Evolutionary conservation across 2,888 invertebrate species (phyloP), one percentile per base, ranked within the genome.

Genomic region (Hydriomena furcata): DNA sequence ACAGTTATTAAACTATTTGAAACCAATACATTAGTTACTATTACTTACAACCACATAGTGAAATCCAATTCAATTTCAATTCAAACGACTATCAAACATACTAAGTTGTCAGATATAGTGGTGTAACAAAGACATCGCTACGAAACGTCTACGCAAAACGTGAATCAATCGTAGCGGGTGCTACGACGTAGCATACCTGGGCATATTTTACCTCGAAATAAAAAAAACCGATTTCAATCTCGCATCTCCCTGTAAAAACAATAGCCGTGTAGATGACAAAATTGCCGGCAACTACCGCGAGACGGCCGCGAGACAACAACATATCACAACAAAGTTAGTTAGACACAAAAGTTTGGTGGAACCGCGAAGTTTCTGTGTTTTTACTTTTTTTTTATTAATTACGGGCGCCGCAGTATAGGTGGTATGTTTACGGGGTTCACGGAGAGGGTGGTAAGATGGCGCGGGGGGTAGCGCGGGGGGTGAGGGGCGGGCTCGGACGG

Each of bases 401-500:
- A 61, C 57, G 41, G 44, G 76, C 78, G 79, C 49, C 77, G 79
- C 79, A 78, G 82, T 55, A 79, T 82, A 80, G 82, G 82, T 79
- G 73, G 75, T 76, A 73, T 73, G 75, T 73, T 74, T 73, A 77
- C 74, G 71, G 67, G 72, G 71, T 69, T 51, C 48, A 38, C 52
- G 68, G 62, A 66, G 67, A 69, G 66, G 77, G 74, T 65, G 70
- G 68, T 68, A 68, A 76, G 72, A 74, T 69, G 61, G 49, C 69
- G 73, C 66, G 72, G 65, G 79, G 82, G 66, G 50, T 54, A 51
- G 63, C 57, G 63, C 58, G 56, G 55, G 36, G 61, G 57, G 80
- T 82, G 79, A 80, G 67, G 78, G 71, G 75, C 71, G 63, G 60
- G 71, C 63, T 70, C 71, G 79, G 79, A 91, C 91, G 92, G 91